Base-by-base conservation (phyloP, 2,888 invertebrate species). In the Neoaliturus tenellus region DNA sequence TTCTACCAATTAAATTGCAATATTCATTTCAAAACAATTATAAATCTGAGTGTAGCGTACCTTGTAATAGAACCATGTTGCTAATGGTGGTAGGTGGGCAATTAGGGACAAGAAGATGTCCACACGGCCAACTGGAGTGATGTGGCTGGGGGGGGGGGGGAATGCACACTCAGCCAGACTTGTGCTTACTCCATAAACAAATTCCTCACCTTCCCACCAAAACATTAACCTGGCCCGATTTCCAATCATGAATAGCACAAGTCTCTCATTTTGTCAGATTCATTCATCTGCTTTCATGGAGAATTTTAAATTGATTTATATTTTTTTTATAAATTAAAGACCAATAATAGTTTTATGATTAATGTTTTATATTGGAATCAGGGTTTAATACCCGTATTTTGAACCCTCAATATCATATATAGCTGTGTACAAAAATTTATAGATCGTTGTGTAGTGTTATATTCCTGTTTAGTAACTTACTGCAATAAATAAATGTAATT, bases 31-130 rank as follows among this genome's bases (percentile, higher is more conserved):
- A 10, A 23, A 62, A 62, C 62, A 62, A 62, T 23, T 62, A 51
- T 51, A 6, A 23, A 20, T 8, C 28, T 62, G 62, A 62, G 28
- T 28, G 20, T 55, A 71, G 39, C 71, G 17, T 71, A 71, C 71
- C 71, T 71, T 71, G 33, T 17, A 71, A 35, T 23, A 71, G 17
- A 33, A 71, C 71, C 71, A 71, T 71, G 39, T 71, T 20, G 33
- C 31, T 6, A 39, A 71, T 39, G 39, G 31, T 69, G 62, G 2
- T 6, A 17, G 17, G 48, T 51, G 20, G 44, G 25, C 23, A 62
- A 62, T 62, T 62, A 62, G 31, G 5, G 51, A 20, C 3, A 51
- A 20, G 20, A 23, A 51, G 20, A 51, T 23, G 4, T 44, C n/a
- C 71, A 35, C n/a, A 28, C 67, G 14, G 14, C 17, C 3, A 35